Evolutionary conservation across 2,797 vertebrate genomes (phyloP), one percentile per base, ranked within the genome.

Genomic region (Saguinus oedipus): DNA sequence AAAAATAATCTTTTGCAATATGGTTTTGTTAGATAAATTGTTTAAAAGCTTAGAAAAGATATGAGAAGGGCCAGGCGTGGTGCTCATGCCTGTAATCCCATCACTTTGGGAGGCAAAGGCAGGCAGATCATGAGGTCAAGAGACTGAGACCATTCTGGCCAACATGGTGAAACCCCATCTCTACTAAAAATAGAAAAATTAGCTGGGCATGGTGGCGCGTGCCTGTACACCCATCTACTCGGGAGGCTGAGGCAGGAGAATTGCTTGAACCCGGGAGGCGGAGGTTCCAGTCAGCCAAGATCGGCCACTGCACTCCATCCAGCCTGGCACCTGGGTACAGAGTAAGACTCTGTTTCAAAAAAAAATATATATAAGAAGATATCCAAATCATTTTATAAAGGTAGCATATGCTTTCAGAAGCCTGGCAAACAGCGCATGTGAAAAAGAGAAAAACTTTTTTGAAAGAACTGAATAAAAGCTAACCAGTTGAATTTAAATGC

Each of bases 401-500:
- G 9, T 44, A 59, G 11, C 24, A 76, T 79, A 68, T 90, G 13
- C 3, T 79, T 94, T 64, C 39, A 83, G 24, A 93, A 75, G 8
- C 90, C 80, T 86, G 33, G 59, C n/a, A 75, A 87, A 92, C 26
- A 86, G 53, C 26, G 46, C 30, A 68, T 19, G 7, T 13, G 17
- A 50, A 93, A 48, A 76, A 17, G 14, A 30, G 13, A 11, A 33
- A 3, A 15, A 11, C 17, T 57, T 44, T 80, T 36, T 33, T 19
- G 78, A 75, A 90, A 20, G 6, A 76, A 5, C 90, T 90, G 61
- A 82, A 91, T 92, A 76, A 92, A 88, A 92, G 55, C 30, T 39
- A 91, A 8, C n/a, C 55, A 13, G 81, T 70, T 85, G 57, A 64
- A 91, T 83, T 89, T 93, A 22, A 95, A 89, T 93, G 20, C 20